Evolutionary conservation across 2,113 vertebrate species (phyloP), one percentile per base, ranked within the genome.

Genomic region (Bubo blakistoni): DNA sequence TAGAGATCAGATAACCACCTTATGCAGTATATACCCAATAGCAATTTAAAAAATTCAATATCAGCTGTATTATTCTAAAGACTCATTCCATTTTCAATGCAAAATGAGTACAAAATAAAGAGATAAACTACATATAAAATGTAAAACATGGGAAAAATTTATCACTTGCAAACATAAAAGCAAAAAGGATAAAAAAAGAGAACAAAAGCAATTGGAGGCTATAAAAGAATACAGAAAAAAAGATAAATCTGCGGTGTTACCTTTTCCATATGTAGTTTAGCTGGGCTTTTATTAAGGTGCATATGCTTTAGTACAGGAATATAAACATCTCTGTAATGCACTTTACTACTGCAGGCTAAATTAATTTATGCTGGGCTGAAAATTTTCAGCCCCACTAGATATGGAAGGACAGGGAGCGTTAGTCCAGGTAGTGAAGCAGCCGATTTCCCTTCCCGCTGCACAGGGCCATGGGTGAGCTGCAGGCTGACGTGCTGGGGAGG

Each of bases 111-210:
- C 79, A 94, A 97, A 98, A 97, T 98, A 97, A 98, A 97, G 94
- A 98, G 96, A 98, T 97, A 98, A 98, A 95, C 86, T 70, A 96
- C 97, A 97, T 97, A 97, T 92, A 96, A 98, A 98, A 97, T 97
- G 94, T 97, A 97, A 97, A 98, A 97, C 80, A 96, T 80, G 90
- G 80, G 54, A 93, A 94, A 94, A 95, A 97, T 97, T 97, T 97
- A 97, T 98, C 93, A 98, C 94, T 96, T 94, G 86, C 57, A 94
- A 95, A 96, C 97, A 97, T 96, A 95, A 97, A 97, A 92, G 90
- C 70, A 92, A 86, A 96, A 83, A 96, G 65, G 61, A 81, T 76
- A 89, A 95, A 96, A 94, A 92, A 93, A 88, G 72, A 92, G 83
- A 97, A 97, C 76, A 96, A 97, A 98, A 97, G 93, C 54, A 83